Percentiles rank a stretch among this genome's conserved stretches.
Evolutionary conservation across 2,113 vertebrate species (phyloP).

Genomic region (Ancistrus triradiatus): DNA sequence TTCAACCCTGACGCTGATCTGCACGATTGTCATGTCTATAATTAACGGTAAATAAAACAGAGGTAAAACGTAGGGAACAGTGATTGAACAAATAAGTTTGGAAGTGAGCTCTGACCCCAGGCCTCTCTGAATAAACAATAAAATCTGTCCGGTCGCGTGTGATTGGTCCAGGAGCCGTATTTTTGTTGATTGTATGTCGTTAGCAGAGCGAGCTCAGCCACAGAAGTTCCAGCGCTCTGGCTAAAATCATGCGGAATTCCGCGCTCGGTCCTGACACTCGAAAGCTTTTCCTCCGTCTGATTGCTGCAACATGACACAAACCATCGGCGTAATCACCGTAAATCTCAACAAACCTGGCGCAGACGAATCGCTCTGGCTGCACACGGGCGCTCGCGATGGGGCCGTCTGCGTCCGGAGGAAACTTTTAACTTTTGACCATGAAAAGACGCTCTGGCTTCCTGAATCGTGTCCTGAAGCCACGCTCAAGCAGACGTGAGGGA

Average conservation of each 20-base stretch:
- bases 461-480: too few relatives aligned
- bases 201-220: constrained; percentile 54
- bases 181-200: constrained; percentile 61
- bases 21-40: too few relatives aligned
- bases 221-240: constrained; percentile 62
- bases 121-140: constrained; percentile 41
- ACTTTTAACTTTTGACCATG: too few relatives aligned
- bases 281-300: constrained; percentile 56
- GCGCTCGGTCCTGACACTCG: constrained; percentile 58
- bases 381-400: too few relatives aligned
- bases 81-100: constrained; percentile 26
- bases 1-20: too few relatives aligned
- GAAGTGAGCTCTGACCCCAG: constrained; percentile 20
- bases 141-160: constrained; percentile 23
- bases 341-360: constrained; percentile 50
- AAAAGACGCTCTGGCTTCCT: too few relatives aligned
- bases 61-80: constrained; percentile 11
- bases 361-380: constrained; percentile 28
- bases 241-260: constrained; percentile 63
- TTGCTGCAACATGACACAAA: constrained; percentile 54
- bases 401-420: too few relatives aligned
- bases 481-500: too few relatives aligned
- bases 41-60: constrained; percentile 13
- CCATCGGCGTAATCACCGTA: constrained; percentile 41
- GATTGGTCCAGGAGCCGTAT: constrained; percentile 38